phyloP scores from a whole-genome alignment of 1,140 invertebrate genomes.

The Cherax destructor region DNA sequence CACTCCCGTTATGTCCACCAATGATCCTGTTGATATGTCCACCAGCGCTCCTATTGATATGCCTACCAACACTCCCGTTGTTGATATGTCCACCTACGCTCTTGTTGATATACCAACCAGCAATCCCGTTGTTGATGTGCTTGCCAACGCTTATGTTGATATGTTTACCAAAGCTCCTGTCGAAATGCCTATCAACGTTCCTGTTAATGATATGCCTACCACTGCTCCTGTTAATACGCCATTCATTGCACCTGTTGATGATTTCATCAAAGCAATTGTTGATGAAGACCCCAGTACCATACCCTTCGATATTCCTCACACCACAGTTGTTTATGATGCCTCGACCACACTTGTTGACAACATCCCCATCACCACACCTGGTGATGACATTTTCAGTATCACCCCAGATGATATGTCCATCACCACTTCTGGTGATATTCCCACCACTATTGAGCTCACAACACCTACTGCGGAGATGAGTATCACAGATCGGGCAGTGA shows the following conservation, averaged over 20 bases:
- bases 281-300: not conserved
- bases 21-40: not conserved
- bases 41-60: not conserved
- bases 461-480: not conserved
- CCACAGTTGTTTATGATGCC: not conserved
- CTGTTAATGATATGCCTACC: not conserved
- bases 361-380: not conserved
- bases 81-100: not conserved
- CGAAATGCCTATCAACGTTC: not conserved
- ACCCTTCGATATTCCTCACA: not conserved
- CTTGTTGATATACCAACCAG: not conserved
- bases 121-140: not conserved
- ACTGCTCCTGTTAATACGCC: not conserved
- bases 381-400: not conserved
- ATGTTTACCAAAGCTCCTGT: not conserved
- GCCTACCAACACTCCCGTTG: not conserved
- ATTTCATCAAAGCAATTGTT: not conserved
- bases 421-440: not conserved
- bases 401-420: not conserved
- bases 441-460: not conserved
- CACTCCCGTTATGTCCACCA: slow-evolving; percentile 1
- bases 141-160: not conserved
- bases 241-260: not conserved
- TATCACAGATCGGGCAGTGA: too few species aligned
- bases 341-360: not conserved